Evolutionary conservation across 2,888 invertebrate genomes (phyloP), one percentile per base, ranked within the genome.

Genomic region (Priocnemis perturbator): DNA sequence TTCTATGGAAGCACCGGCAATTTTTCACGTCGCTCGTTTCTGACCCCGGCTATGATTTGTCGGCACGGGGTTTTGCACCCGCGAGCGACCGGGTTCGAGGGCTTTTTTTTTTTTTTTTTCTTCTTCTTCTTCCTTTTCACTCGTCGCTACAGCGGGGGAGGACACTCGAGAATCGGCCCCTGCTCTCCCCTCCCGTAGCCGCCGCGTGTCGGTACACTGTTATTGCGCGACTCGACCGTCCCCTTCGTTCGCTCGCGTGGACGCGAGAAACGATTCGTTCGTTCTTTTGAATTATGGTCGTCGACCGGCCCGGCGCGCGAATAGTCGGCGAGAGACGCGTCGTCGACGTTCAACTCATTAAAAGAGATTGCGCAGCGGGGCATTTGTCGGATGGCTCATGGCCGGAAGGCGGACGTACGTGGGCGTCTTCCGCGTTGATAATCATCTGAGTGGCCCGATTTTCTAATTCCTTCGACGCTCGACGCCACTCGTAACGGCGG

Each of bases 1-100:
- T 83, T 83, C 82, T 76, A 78, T 80, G 79, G 78, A 78, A 69
- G 77, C 75, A 67, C 71, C 66, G 65, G 65, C 72, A 71, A 80
- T 82, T 78, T 80, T 80, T 78, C 83, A 80, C 64, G 70, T 73
- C 73, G 71, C 75, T 68, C 67, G 73, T 69, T 75, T 72, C 74
- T 68, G 62, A 70, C 69, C 64, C 62, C 47, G 47, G 67, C 66
- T 68, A 73, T 78, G 81, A 79, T 81, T 81, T 80, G 76, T 70
- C 74, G 67, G 58, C 58, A 44, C 61, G 63, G 37, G 47, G 63
- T 67, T 69, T 70, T 65, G 60, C 67, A 60, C 69, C 37, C 48
- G 47, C 37, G 37, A 37, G 37, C 37, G 11, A 37, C 37, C 37
- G 37, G 37, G 11, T 37, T 9, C 11, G 37, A 11, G 37, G 1